phyloP scores from a whole-genome alignment of 2,113 vertebrate species.

The Solea senegalensis region DNA sequence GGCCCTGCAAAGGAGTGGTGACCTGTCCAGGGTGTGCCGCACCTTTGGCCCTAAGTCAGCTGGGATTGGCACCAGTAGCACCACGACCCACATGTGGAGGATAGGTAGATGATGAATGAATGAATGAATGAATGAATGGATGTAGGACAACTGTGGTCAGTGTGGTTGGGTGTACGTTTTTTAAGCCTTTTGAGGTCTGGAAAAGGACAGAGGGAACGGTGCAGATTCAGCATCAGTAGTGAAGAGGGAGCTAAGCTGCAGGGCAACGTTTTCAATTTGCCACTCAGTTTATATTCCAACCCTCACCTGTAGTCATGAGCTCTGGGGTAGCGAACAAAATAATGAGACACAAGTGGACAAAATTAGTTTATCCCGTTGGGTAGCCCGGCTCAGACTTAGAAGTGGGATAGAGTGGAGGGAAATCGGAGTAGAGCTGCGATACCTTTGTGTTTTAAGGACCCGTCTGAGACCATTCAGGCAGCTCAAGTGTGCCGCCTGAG shows the following conservation, averaged over 20 bases:
- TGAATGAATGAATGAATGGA: too few species aligned
- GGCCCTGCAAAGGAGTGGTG: too few species aligned
- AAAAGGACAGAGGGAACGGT: neutral
- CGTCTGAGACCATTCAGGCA: neutral
- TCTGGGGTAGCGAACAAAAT: neutral
- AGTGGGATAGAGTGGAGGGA: neutral
- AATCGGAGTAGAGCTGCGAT: too few species aligned
- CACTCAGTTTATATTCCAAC: neutral
- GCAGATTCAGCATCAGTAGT: neutral
- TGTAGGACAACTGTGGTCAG: too few species aligned
- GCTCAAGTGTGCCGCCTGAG: neutral
- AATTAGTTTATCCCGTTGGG: neutral
- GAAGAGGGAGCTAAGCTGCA: conserved; percentile 1
- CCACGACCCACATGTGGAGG: too few species aligned
- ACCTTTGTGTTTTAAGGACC: neutral
- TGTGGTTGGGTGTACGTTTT: too few species aligned
- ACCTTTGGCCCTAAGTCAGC: too few species aligned
- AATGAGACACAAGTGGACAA: neutral
- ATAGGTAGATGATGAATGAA: too few species aligned
- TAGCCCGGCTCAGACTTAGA: neutral
- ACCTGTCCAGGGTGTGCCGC: too few species aligned
- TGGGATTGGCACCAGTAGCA: too few species aligned
- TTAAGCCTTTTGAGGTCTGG: neutral
- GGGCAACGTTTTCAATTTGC: neutral
- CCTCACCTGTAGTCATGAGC: neutral